Evolutionary conservation across 2,113 vertebrate genomes (phyloP).

Genomic region (Thamnaconus septentrionalis): DNA sequence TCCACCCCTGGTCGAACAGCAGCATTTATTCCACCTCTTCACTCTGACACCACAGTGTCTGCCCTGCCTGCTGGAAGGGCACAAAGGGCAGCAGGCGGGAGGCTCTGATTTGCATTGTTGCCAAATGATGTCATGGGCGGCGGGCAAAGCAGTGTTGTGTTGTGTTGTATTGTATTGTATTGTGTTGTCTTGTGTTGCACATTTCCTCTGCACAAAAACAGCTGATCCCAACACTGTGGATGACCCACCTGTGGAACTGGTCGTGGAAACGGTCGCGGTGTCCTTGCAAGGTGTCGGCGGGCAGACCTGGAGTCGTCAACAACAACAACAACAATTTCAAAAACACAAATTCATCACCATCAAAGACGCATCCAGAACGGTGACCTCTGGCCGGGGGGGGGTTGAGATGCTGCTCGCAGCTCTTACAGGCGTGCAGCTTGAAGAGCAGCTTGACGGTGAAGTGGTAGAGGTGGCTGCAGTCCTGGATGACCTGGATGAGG

Average conservation of each 20-base stretch:
- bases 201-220: background rate
- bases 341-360: background rate
- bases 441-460: slow-evolving; percentile 95
- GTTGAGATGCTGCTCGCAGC: no score
- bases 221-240: background rate
- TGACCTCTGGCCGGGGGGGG: no score
- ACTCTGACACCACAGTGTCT: no score
- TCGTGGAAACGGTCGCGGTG: slow-evolving; percentile 95
- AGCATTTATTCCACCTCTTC: no score
- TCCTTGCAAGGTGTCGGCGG: slow-evolving; percentile 90
- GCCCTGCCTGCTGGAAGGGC: no score
- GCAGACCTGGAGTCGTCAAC: slow-evolving; percentile 82
- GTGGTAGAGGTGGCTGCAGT: slow-evolving; percentile 97
- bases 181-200: no score
- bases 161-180: no score
- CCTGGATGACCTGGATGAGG: slow-evolving; percentile 96
- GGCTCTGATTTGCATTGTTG: slow-evolving; percentile 40
- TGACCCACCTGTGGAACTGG: slow-evolving; percentile 91
- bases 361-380: no score
- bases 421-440: slow-evolving; percentile 95
- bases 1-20: no score
- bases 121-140: background rate
- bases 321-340: background rate
- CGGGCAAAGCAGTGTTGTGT: no score
- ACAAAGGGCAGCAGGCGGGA: background rate